Conservation (phyloP, 2,888 invertebrate genomes). For the Matsumyia berberina region DNA sequence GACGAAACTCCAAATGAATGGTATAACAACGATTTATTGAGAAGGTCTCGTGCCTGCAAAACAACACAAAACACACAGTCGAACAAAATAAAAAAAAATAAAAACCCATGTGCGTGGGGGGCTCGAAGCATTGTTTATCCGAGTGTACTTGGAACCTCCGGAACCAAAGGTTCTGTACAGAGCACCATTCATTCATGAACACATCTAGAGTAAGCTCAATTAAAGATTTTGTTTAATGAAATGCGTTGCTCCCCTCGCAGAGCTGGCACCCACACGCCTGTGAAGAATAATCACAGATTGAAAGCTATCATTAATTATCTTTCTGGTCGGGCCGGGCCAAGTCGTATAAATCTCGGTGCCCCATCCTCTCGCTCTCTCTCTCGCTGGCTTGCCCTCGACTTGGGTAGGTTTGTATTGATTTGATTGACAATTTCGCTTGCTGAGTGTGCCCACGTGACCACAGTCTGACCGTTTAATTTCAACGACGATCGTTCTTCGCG, state of each 20-base stretch:
- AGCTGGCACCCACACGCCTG: slow-evolving; percentile 64
- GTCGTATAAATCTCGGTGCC: slow-evolving; percentile 15
- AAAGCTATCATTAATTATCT: slow-evolving; percentile 76
- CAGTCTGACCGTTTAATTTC: slow-evolving; percentile 75
- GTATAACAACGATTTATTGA: slow-evolving; percentile 52
- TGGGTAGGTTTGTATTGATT: slow-evolving; percentile 67
- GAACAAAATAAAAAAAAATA: slow-evolving; percentile 1
- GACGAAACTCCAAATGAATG: slow-evolving; percentile 28
- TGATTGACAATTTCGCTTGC: slow-evolving; percentile 75
- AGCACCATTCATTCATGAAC: slow-evolving; percentile 65
- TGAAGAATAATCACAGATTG: slow-evolving; percentile 74
- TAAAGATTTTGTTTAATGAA: slow-evolving; percentile 76
- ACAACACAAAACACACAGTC: slow-evolving; percentile 13
- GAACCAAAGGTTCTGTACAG: slow-evolving; percentile 56
- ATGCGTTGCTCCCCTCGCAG: slow-evolving; percentile 70
- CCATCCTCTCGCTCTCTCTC: no score
- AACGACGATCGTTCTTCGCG: slow-evolving; percentile 73
- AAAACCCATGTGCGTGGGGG: slow-evolving; percentile 49
- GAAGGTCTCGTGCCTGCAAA: slow-evolving; percentile 43
- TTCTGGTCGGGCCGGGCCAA: slow-evolving; percentile 52
- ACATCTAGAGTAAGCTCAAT: slow-evolving; percentile 75
- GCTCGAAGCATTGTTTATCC: slow-evolving; percentile 68
- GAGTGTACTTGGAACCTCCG: slow-evolving; percentile 55
- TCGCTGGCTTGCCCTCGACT: no score
- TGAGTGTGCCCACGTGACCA: slow-evolving; percentile 77